Evolutionary conservation across 2,113 vertebrate genomes (phyloP).

Genomic region (Tretioscincus oriximinensis): DNA sequence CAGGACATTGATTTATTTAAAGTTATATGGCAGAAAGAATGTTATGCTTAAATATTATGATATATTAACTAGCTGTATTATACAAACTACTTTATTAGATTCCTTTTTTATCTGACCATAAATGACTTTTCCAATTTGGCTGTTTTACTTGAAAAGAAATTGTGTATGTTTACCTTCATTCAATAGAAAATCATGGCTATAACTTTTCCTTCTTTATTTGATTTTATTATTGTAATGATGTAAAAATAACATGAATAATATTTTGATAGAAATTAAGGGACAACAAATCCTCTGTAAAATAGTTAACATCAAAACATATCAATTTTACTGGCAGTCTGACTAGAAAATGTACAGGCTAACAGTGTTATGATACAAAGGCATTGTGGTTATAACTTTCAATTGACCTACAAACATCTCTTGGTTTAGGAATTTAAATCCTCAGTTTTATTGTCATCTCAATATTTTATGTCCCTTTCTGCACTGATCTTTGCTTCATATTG

Average conservation of each 20-base stretch:
- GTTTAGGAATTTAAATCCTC: neutral
- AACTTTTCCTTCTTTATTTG: neutral
- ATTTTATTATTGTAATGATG: neutral
- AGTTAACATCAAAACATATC: no score
- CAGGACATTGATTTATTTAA: neutral
- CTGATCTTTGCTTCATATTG: no score
- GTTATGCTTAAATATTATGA: neutral
- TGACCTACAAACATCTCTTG: neutral
- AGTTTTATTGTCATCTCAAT: neutral
- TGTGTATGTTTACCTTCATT: neutral
- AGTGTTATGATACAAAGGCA: no score
- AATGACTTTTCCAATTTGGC: neutral
- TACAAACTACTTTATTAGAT: neutral
- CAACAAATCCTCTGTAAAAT: no score
- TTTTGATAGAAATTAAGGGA: no score
- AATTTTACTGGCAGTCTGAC: no score
- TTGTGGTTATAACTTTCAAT: neutral
- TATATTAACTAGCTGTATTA: neutral
- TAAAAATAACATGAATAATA: no score
- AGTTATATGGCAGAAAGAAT: conserved; percentile 10
- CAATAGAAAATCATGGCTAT: neutral
- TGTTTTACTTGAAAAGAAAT: neutral
- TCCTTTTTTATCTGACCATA: neutral
- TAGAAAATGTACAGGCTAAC: no score
- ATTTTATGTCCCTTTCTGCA: neutral